Percentiles rank a stretch among this genome's conserved stretches.
Evolutionary conservation across 2,797 vertebrate genomes (phyloP).

Genomic region (Xiphorhynchus erythropygius): DNA sequence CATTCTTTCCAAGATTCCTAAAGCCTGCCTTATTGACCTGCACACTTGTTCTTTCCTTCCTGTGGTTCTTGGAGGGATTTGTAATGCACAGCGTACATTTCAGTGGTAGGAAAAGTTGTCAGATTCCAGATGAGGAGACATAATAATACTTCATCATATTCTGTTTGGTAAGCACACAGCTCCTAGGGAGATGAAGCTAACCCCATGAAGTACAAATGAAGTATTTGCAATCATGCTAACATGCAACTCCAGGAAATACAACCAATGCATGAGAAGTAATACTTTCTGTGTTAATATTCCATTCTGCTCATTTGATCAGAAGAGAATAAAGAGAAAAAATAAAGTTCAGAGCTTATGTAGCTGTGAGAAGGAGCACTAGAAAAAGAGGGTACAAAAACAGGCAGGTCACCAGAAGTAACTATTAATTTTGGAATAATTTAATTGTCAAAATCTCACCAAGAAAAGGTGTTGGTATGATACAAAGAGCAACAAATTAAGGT

Average conservation of each 20-base stretch:
- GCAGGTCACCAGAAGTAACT: neutral
- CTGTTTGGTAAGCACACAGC: neutral
- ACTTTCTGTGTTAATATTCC: neutral
- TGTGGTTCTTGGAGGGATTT: slow-evolving; percentile 16
- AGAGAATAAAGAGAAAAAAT: neutral
- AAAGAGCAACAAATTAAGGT: neutral
- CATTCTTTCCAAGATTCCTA: slow-evolving; percentile 54
- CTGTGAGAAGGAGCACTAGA: neutral
- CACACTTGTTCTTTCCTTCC: slow-evolving; percentile 23
- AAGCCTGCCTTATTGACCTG: slow-evolving; percentile 34
- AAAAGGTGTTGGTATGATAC: neutral
- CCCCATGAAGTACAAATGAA: slow-evolving; percentile 4
- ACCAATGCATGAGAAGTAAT: neutral
- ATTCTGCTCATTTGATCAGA: neutral
- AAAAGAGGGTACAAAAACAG: neutral
- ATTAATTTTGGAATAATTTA: neutral
- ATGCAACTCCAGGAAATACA: neutral
- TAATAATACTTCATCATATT: slow-evolving; percentile 3
- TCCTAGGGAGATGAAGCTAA: neutral
- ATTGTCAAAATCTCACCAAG: neutral
- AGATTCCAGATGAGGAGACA: slow-evolving; percentile 31
- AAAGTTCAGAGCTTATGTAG: neutral
- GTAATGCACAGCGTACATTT: neutral
- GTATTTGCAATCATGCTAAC: neutral
- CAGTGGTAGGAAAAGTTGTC: slow-evolving; percentile 4